Percentiles rank a stretch among this genome's conserved stretches.
These are phyloP conservation scores for Metridium senile DNA, from an alignment of 92 coral and sea anemone genomes.

Conservation along the genomic window DNA sequence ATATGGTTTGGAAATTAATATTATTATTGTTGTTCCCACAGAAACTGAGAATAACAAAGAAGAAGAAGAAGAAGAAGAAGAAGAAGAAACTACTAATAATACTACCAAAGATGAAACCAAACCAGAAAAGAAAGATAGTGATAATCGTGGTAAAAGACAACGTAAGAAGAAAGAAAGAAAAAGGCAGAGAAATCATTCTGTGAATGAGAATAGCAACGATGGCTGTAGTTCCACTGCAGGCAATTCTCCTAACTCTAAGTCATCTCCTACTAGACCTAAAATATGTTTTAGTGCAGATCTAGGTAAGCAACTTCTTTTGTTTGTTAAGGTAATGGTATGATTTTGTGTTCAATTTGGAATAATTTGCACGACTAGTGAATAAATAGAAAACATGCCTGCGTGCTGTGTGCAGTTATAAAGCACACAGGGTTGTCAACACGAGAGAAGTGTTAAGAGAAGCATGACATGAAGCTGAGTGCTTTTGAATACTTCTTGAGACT, in stretches of 20 bases:
- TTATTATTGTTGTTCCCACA: slow-evolving; percentile 5
- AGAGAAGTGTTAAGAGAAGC: too few relatives aligned
- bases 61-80: too few relatives aligned
- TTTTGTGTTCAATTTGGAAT: too few relatives aligned
- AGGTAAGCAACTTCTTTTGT: slow-evolving; percentile 41
- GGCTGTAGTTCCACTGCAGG: slow-evolving; percentile 70
- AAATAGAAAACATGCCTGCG: too few relatives aligned
- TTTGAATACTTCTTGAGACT: too few relatives aligned
- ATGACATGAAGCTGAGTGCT: too few relatives aligned
- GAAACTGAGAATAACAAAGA: slow-evolving; percentile 37
- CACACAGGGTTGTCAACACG: too few relatives aligned
- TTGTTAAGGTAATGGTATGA: too few relatives aligned
- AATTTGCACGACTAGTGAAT: too few relatives aligned
- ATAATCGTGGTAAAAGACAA: slow-evolving; percentile 67
- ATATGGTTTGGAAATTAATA: background rate
- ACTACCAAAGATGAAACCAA: slow-evolving; percentile 42
- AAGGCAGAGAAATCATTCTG: slow-evolving; percentile 79
- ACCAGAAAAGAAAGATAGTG: slow-evolving; percentile 71
- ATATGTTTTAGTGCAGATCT: slow-evolving; percentile 77
- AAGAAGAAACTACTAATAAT: slow-evolving; percentile 27
- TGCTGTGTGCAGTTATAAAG: too few relatives aligned
- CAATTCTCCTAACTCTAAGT: slow-evolving; percentile 53
- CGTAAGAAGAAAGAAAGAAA: slow-evolving; percentile 70
- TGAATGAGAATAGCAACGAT: slow-evolving; percentile 88
- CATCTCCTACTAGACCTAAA: slow-evolving; percentile 79